Conservation (phyloP, 2,797 vertebrate species). For the Arctocebus calabarensis region DNA sequence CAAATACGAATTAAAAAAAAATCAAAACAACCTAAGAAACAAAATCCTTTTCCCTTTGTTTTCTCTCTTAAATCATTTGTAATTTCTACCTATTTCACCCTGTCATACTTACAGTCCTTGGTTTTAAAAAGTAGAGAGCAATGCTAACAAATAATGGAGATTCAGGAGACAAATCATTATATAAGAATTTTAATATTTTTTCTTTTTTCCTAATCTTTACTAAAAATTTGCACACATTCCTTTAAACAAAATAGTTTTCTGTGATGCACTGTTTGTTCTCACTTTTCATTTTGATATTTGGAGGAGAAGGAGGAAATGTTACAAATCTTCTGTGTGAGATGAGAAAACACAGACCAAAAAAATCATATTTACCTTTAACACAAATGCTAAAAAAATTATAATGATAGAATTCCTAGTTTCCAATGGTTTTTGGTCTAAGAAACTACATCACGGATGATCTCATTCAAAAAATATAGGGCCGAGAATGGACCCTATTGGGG, state of each 20-base stretch:
- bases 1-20: not conserved
- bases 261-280: not conserved
- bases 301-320: accelerated
- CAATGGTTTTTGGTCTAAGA: not conserved
- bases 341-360: not conserved
- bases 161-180: not conserved
- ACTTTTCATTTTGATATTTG: not conserved
- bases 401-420: not conserved
- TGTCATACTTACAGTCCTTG: not conserved
- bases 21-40: not conserved
- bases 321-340: not conserved
- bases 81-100: not conserved
- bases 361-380: not conserved
- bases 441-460: not conserved
- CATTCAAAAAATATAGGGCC: not conserved
- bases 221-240: not conserved
- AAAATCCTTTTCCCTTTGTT: not conserved
- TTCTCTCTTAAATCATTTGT: not conserved
- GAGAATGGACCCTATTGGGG: too few relatives aligned
- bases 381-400: not conserved
- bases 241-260: not conserved
- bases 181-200: not conserved
- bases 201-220: not conserved
- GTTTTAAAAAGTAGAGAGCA: not conserved
- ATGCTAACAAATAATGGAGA: not conserved